A percentile compares a stretch with the other conserved stretches of the same genome.
Conservation (phyloP, 2,888 invertebrate species). For the Ormyrus thymus region DNA sequence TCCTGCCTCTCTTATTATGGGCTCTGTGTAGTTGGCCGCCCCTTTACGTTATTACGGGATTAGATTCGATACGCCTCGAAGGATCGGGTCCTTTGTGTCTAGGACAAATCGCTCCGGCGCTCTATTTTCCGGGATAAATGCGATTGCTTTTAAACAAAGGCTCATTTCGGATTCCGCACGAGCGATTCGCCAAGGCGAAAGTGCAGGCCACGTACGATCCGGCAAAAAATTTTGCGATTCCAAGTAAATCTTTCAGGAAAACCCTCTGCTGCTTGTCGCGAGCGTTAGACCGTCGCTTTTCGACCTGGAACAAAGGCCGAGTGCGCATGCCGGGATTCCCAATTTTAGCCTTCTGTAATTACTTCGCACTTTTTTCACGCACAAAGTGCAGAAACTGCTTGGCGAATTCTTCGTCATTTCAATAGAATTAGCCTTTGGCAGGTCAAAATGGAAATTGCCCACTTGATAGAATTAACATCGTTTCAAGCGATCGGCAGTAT, state of each 20-base stretch:
- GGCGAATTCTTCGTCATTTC: no score
- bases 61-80: conserved; percentile 53
- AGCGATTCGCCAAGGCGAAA: conserved; percentile 13
- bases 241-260: conserved; percentile 49
- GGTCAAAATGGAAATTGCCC: no score
- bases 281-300: conserved; percentile 10
- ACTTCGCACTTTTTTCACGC: no score
- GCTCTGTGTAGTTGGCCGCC: conserved; percentile 22
- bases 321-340: not conserved
- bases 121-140: conserved; percentile 53
- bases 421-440: no score
- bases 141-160: conserved; percentile 57
- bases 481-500: no score
- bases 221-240: conserved; percentile 51
- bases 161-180: conserved; percentile 54
- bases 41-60: conserved; percentile 53
- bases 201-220: conserved; percentile 29
- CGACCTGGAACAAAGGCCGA: conserved; percentile 16
- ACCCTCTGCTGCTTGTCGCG: conserved; percentile 7
- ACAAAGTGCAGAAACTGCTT: no score
- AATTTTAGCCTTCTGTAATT: no score
- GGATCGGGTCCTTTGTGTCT: conserved; percentile 52
- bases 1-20: conserved; percentile 44
- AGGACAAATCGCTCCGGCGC: conserved; percentile 33
- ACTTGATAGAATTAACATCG: no score